Conservation (phyloP, 2,113 vertebrate species). For the Columba janthina region DNA sequence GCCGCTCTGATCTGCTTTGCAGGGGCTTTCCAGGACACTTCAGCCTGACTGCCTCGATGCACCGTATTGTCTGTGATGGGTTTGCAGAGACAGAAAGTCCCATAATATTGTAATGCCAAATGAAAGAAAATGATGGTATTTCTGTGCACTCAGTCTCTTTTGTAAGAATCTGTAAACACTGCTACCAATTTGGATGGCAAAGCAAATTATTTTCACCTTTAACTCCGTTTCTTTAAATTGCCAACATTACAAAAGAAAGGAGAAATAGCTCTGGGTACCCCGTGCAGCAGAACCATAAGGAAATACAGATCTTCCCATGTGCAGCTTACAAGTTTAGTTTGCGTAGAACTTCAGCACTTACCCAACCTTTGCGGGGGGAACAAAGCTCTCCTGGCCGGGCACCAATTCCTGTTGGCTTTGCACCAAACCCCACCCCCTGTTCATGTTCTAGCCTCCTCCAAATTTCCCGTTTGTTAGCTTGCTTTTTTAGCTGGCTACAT, state of each 20-base stretch:
- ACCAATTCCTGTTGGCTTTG: not conserved
- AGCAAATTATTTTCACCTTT: not conserved
- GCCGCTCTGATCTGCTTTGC: not conserved
- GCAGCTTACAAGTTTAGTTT: not conserved
- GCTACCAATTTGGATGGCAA: not conserved
- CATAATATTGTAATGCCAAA: not conserved
- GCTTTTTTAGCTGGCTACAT: not conserved
- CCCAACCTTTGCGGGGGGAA: not conserved
- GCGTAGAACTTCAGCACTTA: not conserved
- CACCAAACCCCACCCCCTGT: not conserved
- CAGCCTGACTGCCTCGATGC: rapidly evolving
- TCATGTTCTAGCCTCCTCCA: not conserved
- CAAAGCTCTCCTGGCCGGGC: not conserved
- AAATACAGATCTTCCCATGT: not conserved
- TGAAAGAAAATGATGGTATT: not conserved
- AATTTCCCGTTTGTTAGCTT: not conserved
- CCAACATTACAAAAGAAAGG: not conserved
- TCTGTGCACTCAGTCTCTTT: not conserved
- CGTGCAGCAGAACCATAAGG: not conserved
- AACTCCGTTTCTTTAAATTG: not conserved
- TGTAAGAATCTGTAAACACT: not conserved
- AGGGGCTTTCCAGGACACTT: not conserved
- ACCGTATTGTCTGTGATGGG: rapidly evolving
- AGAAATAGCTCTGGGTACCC: not conserved
- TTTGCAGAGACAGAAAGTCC: not conserved